Conservation (phyloP, 2,797 vertebrate genomes). For the Pteronotus mesoamericanus region DNA sequence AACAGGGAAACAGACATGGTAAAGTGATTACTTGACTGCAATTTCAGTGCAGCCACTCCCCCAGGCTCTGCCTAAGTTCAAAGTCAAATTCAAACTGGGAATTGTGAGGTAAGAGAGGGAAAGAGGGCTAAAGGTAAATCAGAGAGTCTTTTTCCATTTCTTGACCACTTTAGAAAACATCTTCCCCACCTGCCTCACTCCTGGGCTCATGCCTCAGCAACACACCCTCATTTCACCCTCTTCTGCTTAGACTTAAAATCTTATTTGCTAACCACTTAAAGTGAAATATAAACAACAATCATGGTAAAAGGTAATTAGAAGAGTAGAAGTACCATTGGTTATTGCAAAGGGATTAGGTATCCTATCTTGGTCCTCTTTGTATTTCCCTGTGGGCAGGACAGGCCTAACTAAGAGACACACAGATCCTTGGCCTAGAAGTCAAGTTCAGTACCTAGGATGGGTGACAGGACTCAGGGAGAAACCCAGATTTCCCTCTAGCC, state of each 20-base stretch:
- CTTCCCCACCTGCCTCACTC: background rate
- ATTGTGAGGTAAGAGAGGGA: background rate
- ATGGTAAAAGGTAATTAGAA: background rate
- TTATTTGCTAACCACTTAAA: background rate
- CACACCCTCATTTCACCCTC: background rate
- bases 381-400: background rate
- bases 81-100: background rate
- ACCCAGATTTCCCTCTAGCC: background rate
- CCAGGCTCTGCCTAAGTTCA: background rate
- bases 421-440: background rate
- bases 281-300: background rate
- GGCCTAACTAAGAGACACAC: background rate
- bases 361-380: background rate
- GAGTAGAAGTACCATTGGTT: background rate
- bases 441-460: background rate
- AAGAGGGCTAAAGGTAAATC: background rate
- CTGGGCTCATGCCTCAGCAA: background rate
- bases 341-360: background rate
- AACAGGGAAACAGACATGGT: background rate
- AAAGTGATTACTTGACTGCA: background rate
- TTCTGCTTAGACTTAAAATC: background rate
- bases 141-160: background rate
- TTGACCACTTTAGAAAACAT: background rate
- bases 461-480: background rate
- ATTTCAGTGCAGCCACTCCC: background rate